A percentile compares a stretch with the other conserved stretches of the same genome.
Conservation (phyloP, 2,888 invertebrate genomes). For the Diplolepis rosae region DNA sequence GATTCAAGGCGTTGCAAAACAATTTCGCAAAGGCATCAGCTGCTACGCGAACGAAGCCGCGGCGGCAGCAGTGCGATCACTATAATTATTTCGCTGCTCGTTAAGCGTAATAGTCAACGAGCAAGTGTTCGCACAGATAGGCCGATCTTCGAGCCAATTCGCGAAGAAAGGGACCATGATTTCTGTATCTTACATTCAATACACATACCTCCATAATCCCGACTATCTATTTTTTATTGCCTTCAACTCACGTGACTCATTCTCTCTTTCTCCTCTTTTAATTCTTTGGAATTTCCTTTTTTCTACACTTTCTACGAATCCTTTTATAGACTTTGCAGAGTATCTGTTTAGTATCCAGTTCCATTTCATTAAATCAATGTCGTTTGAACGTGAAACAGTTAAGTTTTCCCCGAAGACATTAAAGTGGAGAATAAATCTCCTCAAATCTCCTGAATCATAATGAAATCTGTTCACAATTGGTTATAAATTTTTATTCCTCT, state of each 20-base stretch:
- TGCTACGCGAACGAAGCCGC: conserved; percentile 8
- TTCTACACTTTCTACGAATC: conserved; percentile 22
- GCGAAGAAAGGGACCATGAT: background rate
- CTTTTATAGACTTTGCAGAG: conserved; percentile 13
- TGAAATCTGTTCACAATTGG: background rate
- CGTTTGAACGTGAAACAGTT: conserved; percentile 23
- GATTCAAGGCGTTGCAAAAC: conserved; percentile 52
- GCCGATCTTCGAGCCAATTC: conserved; percentile 2
- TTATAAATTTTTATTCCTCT: conserved; percentile 19
- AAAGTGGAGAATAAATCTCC: conserved; percentile 11
- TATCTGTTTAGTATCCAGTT: conserved; percentile 1
- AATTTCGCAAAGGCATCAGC: conserved; percentile 54
- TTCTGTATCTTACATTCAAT: conserved; percentile 11
- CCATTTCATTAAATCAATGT: conserved; percentile 30
- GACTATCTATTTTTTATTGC: background rate
- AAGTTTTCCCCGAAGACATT: conserved; percentile 18
- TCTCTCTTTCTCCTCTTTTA: background rate
- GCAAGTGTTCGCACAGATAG: conserved; percentile 20
- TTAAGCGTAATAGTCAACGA: conserved; percentile 53
- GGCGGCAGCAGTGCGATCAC: conserved; percentile 34
- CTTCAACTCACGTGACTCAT: background rate
- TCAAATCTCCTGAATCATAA: background rate
- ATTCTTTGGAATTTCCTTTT: background rate
- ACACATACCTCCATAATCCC: background rate
- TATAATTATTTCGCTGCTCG: conserved; percentile 58